These are phyloP conservation scores for Luidia sarsii DNA, from an alignment of 53 echinoderm and acorn worm genomes.

Conservation along the genomic window DNA sequence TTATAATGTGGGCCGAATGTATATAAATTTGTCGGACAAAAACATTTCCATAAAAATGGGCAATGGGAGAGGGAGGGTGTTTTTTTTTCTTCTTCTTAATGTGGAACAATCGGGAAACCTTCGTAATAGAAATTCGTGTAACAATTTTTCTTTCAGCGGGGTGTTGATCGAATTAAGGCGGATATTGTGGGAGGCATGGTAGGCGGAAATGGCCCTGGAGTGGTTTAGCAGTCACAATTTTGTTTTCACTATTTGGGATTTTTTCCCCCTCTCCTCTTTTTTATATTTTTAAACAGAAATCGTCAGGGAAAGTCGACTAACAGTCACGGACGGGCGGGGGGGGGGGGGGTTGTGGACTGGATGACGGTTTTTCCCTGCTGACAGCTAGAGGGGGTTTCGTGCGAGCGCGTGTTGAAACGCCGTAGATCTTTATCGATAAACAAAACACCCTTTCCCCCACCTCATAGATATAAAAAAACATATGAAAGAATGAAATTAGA, in stretches of 20 bases:
- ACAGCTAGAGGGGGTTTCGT: too few relatives aligned
- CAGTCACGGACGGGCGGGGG: background rate
- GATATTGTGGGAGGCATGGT: constrained; percentile 29
- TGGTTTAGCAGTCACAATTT: constrained; percentile 19
- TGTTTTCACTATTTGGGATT: constrained; percentile 43
- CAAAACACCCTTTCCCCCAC: too few relatives aligned
- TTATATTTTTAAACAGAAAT: too few relatives aligned
- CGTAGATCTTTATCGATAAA: too few relatives aligned
- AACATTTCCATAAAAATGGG: constrained; percentile 50
- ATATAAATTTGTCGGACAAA: constrained; percentile 22
- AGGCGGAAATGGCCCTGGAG: constrained; percentile 19
- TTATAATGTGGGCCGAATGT: constrained; percentile 12
- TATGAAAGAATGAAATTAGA: too few relatives aligned
- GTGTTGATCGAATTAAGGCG: constrained; percentile 41
- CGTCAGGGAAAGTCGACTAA: too few relatives aligned
- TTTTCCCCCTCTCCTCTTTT: too few relatives aligned
- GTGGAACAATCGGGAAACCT: constrained; percentile 46
- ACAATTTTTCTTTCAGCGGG: constrained; percentile 52
- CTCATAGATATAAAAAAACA: too few relatives aligned
- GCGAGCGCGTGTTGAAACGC: too few relatives aligned
- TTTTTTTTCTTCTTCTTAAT: too few relatives aligned
- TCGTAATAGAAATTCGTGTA: constrained; percentile 48
- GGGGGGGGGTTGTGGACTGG: too few relatives aligned
- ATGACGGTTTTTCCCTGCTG: too few relatives aligned
- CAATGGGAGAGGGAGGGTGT: background rate